Evolutionary conservation across 2,113 vertebrate genomes (phyloP).

Genomic region (Upupa epops): DNA sequence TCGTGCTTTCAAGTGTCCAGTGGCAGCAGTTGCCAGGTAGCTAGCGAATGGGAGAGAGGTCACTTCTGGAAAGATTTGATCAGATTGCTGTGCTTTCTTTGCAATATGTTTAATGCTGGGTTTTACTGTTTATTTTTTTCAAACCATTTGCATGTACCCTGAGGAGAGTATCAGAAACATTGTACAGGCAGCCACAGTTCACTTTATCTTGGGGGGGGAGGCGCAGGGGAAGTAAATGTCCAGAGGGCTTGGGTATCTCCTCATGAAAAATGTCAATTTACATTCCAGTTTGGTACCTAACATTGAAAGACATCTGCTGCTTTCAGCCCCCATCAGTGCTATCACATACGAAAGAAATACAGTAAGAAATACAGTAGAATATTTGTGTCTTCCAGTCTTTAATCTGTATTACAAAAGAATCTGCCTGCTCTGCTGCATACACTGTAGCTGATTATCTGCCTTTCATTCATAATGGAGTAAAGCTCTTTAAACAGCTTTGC

Average conservation of each 20-base stretch:
- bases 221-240: neutral
- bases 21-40: neutral
- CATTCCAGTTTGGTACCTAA: neutral
- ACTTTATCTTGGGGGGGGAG: neutral
- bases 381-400: neutral
- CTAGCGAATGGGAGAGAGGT: neutral
- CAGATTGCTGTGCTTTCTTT: slow-evolving; percentile 1
- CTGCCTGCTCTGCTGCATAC: neutral
- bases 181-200: neutral
- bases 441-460: neutral
- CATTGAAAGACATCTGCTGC: neutral
- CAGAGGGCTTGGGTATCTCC: neutral
- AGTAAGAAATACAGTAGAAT: neutral
- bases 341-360: neutral
- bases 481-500: neutral
- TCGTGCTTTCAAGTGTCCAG: neutral
- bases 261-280: neutral
- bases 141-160: neutral
- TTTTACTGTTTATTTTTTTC: neutral
- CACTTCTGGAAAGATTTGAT: slow-evolving; percentile 11
- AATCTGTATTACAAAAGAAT: neutral
- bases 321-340: neutral
- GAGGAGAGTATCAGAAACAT: neutral
- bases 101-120: neutral
- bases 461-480: neutral